Evolutionary conservation across 2,888 invertebrate genomes (phyloP), one percentile per base, ranked within the genome.

Genomic region (Ametastegia equiseti): DNA sequence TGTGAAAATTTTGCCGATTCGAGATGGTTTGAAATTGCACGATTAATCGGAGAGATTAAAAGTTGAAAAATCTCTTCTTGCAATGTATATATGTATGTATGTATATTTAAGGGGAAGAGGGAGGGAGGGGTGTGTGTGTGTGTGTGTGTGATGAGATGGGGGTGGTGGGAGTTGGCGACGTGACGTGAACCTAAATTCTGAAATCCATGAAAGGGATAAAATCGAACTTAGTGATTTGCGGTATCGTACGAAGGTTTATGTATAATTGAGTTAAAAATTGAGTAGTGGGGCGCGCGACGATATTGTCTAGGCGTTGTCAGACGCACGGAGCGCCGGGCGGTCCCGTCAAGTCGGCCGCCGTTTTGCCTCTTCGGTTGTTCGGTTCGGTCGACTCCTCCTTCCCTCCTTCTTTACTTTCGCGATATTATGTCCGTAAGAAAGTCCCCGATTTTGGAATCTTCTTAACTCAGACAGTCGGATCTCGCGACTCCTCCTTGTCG

Each of bases 301-400:
- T 84, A 84, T 86, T 83, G 84, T 86, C 78, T 88, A 88, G 88
- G 88, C 88, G 88, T 88, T 88, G 88, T 88, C 88, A 87, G 86
- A 86, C 84, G 84, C 63, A 63, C 78, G 78, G 63, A 78, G 63
- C 78, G 63, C 78, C 78, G 60, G 78, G 78, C 78, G 42, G 78
- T 60, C 33, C 75, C 30, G 78, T 78, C 60, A 54, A 78, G 63
- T 81, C 69, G 80, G 79, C 82, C 83, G 83, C 83, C 85, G 84
- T 86, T 84, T 82, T 83, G 82, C 84, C 84, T 82, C 81, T 81
- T 80, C 81, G 78, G 80, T 78, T 81, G 79, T 47, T 36, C 77
- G 50, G 19, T 50, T 54, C 81, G n/a, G 71, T 81, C 81, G 54
- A 81, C 80, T 73, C 5, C 33, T 73, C 54, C 50, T 75, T 50